phyloP scores from a whole-genome alignment of 2,797 vertebrate species.

The Gobio occitaniae region DNA sequence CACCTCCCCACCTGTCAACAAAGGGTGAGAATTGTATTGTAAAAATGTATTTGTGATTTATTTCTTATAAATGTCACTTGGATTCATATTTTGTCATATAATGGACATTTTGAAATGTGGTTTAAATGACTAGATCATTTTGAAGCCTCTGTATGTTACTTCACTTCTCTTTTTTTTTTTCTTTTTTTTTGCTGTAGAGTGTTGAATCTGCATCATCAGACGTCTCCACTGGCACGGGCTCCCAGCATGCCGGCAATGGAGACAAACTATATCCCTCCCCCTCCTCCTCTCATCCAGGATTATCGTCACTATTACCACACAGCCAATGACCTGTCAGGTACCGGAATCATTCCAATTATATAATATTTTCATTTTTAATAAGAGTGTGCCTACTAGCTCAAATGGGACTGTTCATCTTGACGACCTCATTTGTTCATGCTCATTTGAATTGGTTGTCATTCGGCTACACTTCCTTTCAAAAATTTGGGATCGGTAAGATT shows the following conservation, averaged over 20 bases:
- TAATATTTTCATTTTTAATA: neutral
- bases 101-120: neutral
- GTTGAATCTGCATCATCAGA: constrained; percentile 91
- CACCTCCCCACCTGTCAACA: constrained; percentile 87
- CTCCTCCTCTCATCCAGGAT: constrained; percentile 93
- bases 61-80: neutral
- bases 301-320: constrained; percentile 97
- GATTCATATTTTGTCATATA: neutral
- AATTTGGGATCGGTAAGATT: neutral
- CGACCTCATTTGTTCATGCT: neutral
- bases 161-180: neutral
- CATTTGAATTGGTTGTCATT: neutral
- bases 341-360: neutral
- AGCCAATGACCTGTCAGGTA: constrained; percentile 83
- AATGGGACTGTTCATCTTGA: neutral
- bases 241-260: constrained; percentile 96
- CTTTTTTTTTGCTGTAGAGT: constrained; percentile 68
- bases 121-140: neutral
- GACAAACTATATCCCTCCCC: constrained; percentile 94
- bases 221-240: constrained; percentile 90
- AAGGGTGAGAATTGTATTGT: constrained; percentile 80
- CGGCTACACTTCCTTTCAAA: neutral
- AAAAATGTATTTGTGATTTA: neutral
- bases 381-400: no score
- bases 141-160: neutral